Evolutionary conservation across 37 sponge, comb jelly and placozoan genomes (phyloP), one percentile per base, ranked within the genome.

Genomic region (Haliclona indistincta): DNA sequence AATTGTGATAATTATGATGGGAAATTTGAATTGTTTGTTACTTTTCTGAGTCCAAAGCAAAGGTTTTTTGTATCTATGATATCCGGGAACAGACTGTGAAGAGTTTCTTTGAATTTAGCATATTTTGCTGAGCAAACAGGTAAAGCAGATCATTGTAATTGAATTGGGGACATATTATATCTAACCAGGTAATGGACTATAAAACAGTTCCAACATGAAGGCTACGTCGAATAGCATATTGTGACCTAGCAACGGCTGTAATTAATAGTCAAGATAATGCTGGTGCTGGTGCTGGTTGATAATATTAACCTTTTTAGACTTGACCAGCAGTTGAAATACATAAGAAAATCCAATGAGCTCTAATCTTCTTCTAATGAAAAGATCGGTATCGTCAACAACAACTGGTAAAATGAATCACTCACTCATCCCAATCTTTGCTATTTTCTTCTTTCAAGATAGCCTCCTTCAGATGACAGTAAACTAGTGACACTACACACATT

Each of bases 1-100:
- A 7, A 54, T 23, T 36, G 33, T 4, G 25, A 42, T 54, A 39
- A 22, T 36, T 10, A 7, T 40, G 63, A 62, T 1, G 22, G 41
- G 0, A 34, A 39, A 1, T n/a, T n/a, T n/a, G n/a, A n/a, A n/a
- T n/a, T 6, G 43, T 58, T 7, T 17, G 34, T 10, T 77, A 86
- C 92, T 63, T 65, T 86, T 53, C 71, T 77, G 0, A 91, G 33
- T n/a, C 64, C 74, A 65, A 55, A 67, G 43, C 87, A 86, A 13
- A 91, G 53, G 39, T 88, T 69, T 45, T 91, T 91, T 32, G 96
- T 95, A 39, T 95, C 96, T 32, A 88, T 78, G 37, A 95, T 73
- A 8, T 58, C 38, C 13, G 89, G 89, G 38, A 95, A 91, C 30
- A 91, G 38, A 19, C 53, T 47, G 63, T 78, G 88, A 30, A 95